Evolutionary conservation across 2,797 vertebrate genomes (phyloP).

Genomic region (Gorsachius magnificus): DNA sequence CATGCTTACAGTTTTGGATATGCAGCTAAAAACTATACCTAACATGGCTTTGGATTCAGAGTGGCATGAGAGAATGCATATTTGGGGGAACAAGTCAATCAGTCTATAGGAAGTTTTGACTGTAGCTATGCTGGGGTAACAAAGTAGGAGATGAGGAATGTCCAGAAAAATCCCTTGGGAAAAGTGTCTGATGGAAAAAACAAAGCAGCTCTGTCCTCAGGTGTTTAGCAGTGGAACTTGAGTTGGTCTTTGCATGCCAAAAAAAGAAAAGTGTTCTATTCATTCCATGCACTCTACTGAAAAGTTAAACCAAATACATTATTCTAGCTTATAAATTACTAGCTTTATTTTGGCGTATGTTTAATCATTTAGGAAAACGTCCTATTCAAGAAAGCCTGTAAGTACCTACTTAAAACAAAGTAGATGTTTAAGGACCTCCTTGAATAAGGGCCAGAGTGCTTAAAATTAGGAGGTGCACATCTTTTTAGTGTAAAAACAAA

Average conservation of each 20-base stretch:
- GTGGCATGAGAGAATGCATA: background rate
- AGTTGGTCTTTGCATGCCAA: background rate
- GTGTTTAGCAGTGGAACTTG: background rate
- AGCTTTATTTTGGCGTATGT: background rate
- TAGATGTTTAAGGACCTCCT: background rate
- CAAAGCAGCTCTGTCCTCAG: background rate
- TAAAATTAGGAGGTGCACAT: background rate
- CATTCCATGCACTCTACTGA: background rate
- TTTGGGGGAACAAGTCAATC: background rate
- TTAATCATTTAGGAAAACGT: background rate
- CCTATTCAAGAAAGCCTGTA: background rate
- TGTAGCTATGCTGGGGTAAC: background rate
- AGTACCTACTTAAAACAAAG: background rate
- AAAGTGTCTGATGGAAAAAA: background rate
- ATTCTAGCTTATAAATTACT: background rate
- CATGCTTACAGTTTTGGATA: background rate
- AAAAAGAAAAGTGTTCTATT: background rate
- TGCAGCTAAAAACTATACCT: background rate
- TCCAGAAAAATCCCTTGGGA: background rate
- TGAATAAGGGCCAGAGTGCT: background rate
- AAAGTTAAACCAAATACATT: background rate
- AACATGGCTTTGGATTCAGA: background rate
- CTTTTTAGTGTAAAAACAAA: background rate
- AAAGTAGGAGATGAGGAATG: background rate
- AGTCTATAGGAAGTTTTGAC: background rate